A percentile compares a stretch with the other conserved stretches of the same genome.
These are phyloP conservation scores for Paramormyrops hopkinsi DNA, from an alignment of 2,797 vertebrate species.

Conservation along the genomic window DNA sequence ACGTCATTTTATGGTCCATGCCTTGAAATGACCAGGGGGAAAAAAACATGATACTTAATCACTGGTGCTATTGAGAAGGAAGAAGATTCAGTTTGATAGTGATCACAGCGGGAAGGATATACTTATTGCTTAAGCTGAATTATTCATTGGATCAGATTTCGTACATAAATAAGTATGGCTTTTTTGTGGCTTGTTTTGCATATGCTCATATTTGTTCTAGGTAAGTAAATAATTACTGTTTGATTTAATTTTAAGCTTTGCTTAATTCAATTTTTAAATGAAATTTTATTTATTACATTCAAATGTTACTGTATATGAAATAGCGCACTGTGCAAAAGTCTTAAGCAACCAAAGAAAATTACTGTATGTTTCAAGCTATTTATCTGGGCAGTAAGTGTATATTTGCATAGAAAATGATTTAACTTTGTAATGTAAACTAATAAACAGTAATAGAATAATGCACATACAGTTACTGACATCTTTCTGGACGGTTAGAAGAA, in stretches of 20 bases:
- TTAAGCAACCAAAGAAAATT: neutral
- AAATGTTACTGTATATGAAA: neutral
- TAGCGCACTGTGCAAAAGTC: neutral
- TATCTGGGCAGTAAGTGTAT: neutral
- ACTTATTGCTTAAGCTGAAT: neutral
- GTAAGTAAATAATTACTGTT: neutral
- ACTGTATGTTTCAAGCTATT: neutral
- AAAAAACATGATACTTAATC: neutral
- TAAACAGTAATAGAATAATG: neutral
- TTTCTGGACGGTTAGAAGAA: neutral
- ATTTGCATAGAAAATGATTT: neutral
- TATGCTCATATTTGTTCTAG: neutral
- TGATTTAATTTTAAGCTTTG: neutral
- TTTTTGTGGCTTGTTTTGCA: neutral
- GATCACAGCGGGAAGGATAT: neutral
- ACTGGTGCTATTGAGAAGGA: neutral
- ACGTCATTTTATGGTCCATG: neutral
- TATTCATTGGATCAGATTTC: neutral
- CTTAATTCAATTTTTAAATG: neutral
- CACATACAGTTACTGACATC: neutral
- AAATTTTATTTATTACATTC: neutral
- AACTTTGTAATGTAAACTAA: neutral
- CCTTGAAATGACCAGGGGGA: neutral
- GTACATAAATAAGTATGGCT: neutral
- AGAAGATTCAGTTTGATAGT: neutral